These are phyloP conservation scores for Cuniculus paca DNA, from an alignment of 2,797 vertebrate species.

Conservation along the genomic window DNA sequence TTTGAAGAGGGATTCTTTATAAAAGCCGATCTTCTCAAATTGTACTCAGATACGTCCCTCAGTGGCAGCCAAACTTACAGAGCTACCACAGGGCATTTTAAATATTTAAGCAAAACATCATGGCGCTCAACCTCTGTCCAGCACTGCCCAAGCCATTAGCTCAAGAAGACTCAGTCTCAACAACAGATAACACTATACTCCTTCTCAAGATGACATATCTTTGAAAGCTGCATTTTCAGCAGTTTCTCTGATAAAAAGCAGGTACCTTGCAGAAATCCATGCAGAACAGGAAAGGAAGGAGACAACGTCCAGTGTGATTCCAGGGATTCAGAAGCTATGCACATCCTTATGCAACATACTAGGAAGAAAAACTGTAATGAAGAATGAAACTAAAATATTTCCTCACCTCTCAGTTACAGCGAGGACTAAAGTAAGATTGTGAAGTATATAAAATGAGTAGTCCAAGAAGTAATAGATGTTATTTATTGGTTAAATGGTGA, in stretches of 20 bases:
- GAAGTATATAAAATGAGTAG: neutral
- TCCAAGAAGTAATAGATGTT: neutral
- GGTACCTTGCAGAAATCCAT: neutral
- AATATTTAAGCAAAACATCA: neutral
- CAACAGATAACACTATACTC: neutral
- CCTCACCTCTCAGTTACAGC: neutral
- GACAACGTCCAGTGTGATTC: neutral
- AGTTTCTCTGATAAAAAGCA: neutral
- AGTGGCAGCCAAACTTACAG: neutral
- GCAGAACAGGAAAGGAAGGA: neutral
- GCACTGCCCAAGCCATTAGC: neutral
- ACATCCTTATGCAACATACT: neutral
- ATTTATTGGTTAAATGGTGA: neutral
- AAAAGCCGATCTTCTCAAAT: neutral
- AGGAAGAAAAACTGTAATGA: neutral
- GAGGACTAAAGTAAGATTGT: neutral
- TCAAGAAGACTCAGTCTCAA: neutral
- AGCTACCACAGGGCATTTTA: neutral
- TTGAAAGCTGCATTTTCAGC: neutral
- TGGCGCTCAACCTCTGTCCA: neutral
- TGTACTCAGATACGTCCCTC: neutral
- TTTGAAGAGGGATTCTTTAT: neutral
- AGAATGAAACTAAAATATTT: constrained; percentile 13
- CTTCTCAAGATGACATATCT: neutral
- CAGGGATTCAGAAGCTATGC: neutral